A percentile compares a stretch with the other conserved stretches of the same genome.
phyloP scores from a whole-genome alignment of 2,888 invertebrate genomes.

The Eupithecia subfuscata region DNA sequence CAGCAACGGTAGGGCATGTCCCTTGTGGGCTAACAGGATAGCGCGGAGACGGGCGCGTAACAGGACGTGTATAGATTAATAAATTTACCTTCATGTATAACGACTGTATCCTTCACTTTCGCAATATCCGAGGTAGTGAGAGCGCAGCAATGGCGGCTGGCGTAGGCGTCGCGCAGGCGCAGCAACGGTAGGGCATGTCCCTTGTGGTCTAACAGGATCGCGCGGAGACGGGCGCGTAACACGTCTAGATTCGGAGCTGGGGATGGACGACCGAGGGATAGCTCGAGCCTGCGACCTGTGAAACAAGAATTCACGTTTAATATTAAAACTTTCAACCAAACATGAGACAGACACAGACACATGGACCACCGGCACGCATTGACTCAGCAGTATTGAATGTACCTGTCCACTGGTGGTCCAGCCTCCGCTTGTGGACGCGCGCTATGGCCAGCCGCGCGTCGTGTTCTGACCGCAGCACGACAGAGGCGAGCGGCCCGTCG shows the following conservation, averaged over 20 bases:
- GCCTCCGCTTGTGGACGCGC: slow-evolving; percentile 91
- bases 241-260: slow-evolving; percentile 86
- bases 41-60: slow-evolving; percentile 88
- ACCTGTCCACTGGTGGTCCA: slow-evolving; percentile 85
- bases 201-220: slow-evolving; percentile 90
- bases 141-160: slow-evolving; percentile 90
- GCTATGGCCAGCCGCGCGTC: slow-evolving; percentile 91
- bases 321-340: neutral
- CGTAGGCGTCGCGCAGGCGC: slow-evolving; percentile 92
- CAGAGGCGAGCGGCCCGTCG: slow-evolving; percentile 86
- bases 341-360: neutral
- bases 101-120: slow-evolving; percentile 89
- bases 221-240: slow-evolving; percentile 87
- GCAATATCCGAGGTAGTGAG: slow-evolving; percentile 89
- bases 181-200: slow-evolving; percentile 89
- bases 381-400: slow-evolving; percentile 53
- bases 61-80: slow-evolving; percentile 83
- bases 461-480: slow-evolving; percentile 88
- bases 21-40: neutral
- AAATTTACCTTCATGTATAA: slow-evolving; percentile 67
- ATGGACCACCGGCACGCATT: slow-evolving; percentile 55
- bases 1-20: slow-evolving; percentile 86
- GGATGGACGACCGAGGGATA: slow-evolving; percentile 86
- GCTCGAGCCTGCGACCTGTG: slow-evolving; percentile 88
- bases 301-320: neutral